Evolutionary conservation across 2,113 vertebrate species (phyloP).

Genomic region (Podilymbus podiceps): DNA sequence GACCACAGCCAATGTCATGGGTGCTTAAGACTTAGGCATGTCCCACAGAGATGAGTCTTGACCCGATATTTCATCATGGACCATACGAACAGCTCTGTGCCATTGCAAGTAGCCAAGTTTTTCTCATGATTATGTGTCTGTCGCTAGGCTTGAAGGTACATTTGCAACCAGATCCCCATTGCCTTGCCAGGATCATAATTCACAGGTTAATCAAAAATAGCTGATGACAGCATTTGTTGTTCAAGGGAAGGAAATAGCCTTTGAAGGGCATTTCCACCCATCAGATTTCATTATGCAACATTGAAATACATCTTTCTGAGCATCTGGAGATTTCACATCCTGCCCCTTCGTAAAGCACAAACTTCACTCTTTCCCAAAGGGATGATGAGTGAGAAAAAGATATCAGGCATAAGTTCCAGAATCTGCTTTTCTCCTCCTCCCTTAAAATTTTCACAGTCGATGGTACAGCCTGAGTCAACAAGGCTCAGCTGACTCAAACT

Average conservation of each 20-base stretch:
- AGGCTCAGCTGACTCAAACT: not conserved
- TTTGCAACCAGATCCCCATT: not conserved
- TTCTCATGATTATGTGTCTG: not conserved
- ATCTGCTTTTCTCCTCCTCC: not conserved
- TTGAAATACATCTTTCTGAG: not conserved
- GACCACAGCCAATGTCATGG: not conserved
- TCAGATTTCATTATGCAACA: not conserved
- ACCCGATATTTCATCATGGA: not conserved
- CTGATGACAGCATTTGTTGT: not conserved
- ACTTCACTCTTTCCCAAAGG: not conserved
- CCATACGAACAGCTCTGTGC: not conserved
- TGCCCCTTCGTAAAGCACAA: not conserved
- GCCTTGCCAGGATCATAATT: not conserved
- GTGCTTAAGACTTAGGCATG: not conserved
- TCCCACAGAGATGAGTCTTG: not conserved
- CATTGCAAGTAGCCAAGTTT: not conserved
- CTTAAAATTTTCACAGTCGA: not conserved
- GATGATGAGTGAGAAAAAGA: not conserved
- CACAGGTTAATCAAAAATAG: slow-evolving; percentile 18
- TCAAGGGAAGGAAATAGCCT: slow-evolving; percentile 3
- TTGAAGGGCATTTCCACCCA: slow-evolving; percentile 5
- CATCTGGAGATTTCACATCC: not conserved
- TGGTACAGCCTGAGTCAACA: not conserved
- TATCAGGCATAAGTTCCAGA: not conserved
- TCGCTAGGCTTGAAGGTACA: not conserved